phyloP scores from a whole-genome alignment of 2,888 invertebrate genomes.

The Lydus trimaculatus region DNA sequence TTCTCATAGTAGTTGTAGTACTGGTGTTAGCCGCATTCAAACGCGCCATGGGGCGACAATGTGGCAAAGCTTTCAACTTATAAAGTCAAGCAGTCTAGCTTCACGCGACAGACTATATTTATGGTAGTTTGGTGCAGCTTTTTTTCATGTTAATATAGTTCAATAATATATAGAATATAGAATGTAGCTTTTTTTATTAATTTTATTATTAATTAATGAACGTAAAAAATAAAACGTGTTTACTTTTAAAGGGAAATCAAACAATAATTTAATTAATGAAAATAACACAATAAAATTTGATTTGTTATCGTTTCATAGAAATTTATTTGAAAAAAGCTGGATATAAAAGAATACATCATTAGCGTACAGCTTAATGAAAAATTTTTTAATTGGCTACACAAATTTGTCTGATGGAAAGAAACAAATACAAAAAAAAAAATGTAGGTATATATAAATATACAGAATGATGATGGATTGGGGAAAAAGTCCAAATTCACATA shows the following conservation, averaged over 20 bases:
- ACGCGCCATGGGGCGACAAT: too few relatives aligned
- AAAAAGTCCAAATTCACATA: slow-evolving; percentile 3
- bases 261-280: not conserved
- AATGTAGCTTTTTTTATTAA: not conserved
- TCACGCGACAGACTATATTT: too few relatives aligned
- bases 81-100: not conserved
- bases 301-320: slow-evolving; percentile 13
- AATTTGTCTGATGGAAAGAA: slow-evolving; percentile 11
- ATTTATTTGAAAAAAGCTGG: slow-evolving; percentile 18
- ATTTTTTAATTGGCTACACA: slow-evolving; percentile 33
- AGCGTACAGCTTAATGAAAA: slow-evolving; percentile 25
- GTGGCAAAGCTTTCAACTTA: too few relatives aligned
- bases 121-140: too few relatives aligned
- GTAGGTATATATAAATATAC: too few relatives aligned
- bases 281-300: slow-evolving; percentile 22
- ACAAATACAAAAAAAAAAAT: slow-evolving; percentile 15
- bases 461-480: not conserved
- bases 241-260: not conserved
- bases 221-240: not conserved
- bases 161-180: too few relatives aligned
- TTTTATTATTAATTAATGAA: not conserved
- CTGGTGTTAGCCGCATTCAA: too few relatives aligned
- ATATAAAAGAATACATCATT: slow-evolving; percentile 26
- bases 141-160: not conserved
- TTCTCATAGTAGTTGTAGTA: too few relatives aligned